These are phyloP conservation scores for Sminthurinus signatus DNA, from an alignment of 1,140 invertebrate genomes.

Conservation along the genomic window DNA sequence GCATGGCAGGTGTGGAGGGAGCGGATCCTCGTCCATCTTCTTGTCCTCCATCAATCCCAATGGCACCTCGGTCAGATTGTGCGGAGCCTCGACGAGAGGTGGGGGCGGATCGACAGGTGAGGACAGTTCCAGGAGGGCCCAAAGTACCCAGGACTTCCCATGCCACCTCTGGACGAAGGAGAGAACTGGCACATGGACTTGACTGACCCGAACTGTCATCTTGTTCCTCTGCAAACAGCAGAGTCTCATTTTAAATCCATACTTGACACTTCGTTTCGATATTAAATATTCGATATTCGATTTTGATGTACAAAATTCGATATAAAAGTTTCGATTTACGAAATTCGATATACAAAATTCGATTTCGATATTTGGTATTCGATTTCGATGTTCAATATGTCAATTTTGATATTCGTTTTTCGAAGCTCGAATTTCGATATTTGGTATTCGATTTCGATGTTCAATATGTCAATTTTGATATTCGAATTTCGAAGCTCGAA, in stretches of 20 bases:
- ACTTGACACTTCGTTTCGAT: too few species aligned
- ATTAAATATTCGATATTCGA: too few species aligned
- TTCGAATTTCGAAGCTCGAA: too few species aligned
- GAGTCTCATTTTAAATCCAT: conserved; percentile 10
- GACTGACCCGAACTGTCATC: conserved; percentile 39
- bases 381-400: too few species aligned
- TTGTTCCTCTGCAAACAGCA: conserved; percentile 40
- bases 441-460: too few species aligned
- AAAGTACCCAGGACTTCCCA: conserved; percentile 40
- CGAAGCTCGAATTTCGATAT: too few species aligned
- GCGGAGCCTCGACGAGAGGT: conserved; percentile 38
- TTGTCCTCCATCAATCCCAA: conserved; percentile 30
- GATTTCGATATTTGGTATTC: too few species aligned
- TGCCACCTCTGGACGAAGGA: conserved; percentile 40
- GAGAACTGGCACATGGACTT: conserved; percentile 39
- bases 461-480: too few species aligned
- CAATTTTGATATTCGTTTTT: too few species aligned
- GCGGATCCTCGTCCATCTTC: conserved; percentile 32
- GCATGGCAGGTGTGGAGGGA: conserved; percentile 36
- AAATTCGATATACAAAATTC: too few species aligned
- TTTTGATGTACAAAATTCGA: too few species aligned
- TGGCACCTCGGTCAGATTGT: conserved; percentile 37
- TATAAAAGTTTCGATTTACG: too few species aligned
- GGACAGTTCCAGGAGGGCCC: conserved; percentile 36
- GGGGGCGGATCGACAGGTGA: conserved; percentile 38